Conservation (phyloP, 92 coral and sea anemone species). For the Zoanthus gigantus region DNA sequence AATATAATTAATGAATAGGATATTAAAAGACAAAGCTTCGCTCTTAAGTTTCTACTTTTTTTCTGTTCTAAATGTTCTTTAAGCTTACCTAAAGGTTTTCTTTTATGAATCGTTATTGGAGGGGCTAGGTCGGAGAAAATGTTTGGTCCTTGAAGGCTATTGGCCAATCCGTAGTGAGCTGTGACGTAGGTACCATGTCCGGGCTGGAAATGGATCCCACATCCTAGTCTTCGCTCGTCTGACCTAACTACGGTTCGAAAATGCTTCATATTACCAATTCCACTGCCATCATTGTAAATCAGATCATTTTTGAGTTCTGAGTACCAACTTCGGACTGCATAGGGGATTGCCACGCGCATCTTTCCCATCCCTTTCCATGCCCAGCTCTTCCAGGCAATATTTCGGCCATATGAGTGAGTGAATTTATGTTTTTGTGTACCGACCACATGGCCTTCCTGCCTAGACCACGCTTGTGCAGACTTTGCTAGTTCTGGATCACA, state of each 20-base stretch:
- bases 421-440: constrained; percentile 43
- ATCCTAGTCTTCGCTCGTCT: constrained; percentile 59
- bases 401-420: constrained; percentile 51
- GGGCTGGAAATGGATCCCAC: constrained; percentile 60
- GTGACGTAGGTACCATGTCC: constrained; percentile 69
- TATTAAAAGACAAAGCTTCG: too few relatives aligned
- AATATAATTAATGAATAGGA: too few relatives aligned
- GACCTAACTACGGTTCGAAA: constrained; percentile 55
- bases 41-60: too few relatives aligned
- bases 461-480: constrained; percentile 83
- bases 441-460: constrained; percentile 64
- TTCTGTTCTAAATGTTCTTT: too few relatives aligned
- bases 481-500: constrained; percentile 88
- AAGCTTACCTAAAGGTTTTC: constrained; percentile 19
- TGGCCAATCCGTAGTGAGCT: constrained; percentile 57
- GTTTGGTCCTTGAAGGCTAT: not conserved
- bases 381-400: constrained; percentile 81
- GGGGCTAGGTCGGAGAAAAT: constrained; percentile 21
- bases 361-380: constrained; percentile 66
- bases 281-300: not conserved
- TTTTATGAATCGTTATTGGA: constrained; percentile 3
- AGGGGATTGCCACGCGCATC: constrained; percentile 63
- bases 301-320: constrained; percentile 47
- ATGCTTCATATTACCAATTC: constrained; percentile 35
- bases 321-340: constrained; percentile 77